Percentiles rank a stretch among this genome's conserved stretches.
These are phyloP conservation scores for Cephus cinctus DNA, from an alignment of 1,140 invertebrate species.

Conservation along the genomic window DNA sequence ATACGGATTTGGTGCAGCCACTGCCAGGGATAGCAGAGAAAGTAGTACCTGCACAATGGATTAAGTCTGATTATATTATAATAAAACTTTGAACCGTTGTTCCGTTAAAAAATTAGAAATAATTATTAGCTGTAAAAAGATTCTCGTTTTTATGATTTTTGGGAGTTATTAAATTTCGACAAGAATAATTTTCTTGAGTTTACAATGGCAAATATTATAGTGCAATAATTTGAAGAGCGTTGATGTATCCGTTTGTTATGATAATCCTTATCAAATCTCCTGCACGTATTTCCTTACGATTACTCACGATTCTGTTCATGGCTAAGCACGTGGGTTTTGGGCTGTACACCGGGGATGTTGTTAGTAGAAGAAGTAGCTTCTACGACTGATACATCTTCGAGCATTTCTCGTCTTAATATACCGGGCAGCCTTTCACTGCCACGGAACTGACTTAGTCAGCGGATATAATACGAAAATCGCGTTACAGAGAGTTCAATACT, in stretches of 20 bases:
- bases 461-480: conserved; percentile 20
- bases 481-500: conserved; percentile 8
- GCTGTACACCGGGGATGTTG: conserved; percentile 15
- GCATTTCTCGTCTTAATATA: conserved; percentile 54
- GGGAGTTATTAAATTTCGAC: background rate
- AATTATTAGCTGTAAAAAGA: background rate
- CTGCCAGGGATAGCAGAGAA: conserved; percentile 35
- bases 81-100: background rate
- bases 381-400: conserved; percentile 51
- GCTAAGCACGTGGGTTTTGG: conserved; percentile 21
- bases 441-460: conserved; percentile 33
- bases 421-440: conserved; percentile 50
- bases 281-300: too few relatives aligned
- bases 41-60: conserved; percentile 16
- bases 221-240: background rate
- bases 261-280: too few relatives aligned
- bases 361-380: conserved; percentile 31
- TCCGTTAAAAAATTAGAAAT: background rate
- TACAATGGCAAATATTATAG: too few relatives aligned
- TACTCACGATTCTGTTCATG: conserved; percentile 45
- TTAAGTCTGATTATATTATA: background rate
- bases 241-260: too few relatives aligned
- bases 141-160: background rate
- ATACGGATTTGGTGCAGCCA: conserved; percentile 36
- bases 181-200: background rate